These are phyloP conservation scores for Hemibagrus wyckioides DNA, from an alignment of 2,113 vertebrate genomes.

Conservation along the genomic window DNA sequence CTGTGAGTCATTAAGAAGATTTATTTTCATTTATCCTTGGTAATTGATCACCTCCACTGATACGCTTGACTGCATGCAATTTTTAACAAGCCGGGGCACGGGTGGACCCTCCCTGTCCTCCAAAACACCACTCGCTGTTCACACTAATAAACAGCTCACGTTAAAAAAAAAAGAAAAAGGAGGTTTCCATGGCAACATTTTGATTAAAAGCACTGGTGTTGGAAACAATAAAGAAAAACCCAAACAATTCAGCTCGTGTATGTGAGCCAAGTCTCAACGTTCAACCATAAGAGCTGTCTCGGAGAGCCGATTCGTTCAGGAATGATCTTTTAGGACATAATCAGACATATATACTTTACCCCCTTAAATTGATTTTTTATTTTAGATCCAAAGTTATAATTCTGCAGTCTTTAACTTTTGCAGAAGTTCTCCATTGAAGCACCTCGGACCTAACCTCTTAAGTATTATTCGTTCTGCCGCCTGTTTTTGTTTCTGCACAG, in stretches of 20 bases:
- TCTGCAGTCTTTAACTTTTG: neutral
- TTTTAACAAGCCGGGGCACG: neutral
- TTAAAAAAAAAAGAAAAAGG: no score
- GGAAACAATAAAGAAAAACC: neutral
- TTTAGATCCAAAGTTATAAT: neutral
- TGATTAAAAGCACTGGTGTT: neutral
- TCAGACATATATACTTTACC: neutral
- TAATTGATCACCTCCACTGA: neutral
- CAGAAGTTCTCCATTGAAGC: neutral
- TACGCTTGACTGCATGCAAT: neutral
- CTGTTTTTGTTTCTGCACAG: neutral
- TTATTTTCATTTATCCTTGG: neutral
- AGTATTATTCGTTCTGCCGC: neutral
- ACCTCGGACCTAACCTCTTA: neutral
- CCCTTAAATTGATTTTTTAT: neutral
- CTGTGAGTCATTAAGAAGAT: neutral
- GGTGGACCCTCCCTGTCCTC: constrained; percentile 4
- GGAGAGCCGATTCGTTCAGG: neutral
- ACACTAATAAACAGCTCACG: neutral
- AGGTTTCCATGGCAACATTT: constrained; percentile 20
- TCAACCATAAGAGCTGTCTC: neutral
- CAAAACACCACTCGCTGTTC: neutral
- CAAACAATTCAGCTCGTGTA: neutral
- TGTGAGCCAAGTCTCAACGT: neutral
- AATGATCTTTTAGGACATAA: neutral